Evolutionary conservation across 2,797 vertebrate genomes (phyloP).

Genomic region (Lateolabrax maculatus): DNA sequence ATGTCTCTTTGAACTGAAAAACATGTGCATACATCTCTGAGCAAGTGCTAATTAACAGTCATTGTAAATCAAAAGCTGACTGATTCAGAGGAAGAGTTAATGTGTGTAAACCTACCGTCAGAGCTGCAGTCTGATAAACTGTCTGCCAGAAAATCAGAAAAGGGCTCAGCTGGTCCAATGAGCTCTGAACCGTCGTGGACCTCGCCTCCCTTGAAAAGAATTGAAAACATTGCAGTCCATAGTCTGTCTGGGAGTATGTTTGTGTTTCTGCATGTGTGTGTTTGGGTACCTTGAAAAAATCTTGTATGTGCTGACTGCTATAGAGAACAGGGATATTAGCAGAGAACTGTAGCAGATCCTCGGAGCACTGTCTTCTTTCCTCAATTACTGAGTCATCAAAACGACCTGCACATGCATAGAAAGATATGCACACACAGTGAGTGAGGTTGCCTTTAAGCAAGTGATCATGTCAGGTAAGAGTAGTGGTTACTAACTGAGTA

Average conservation of each 20-base stretch:
- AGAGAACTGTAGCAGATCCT: conserved; percentile 98
- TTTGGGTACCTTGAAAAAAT: conserved; percentile 94
- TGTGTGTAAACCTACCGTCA: conserved; percentile 86
- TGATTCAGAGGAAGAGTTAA: background rate
- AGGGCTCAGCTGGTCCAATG: conserved; percentile 94
- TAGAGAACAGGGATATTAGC: conserved; percentile 96
- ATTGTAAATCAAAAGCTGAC: background rate
- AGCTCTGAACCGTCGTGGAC: conserved; percentile 96
- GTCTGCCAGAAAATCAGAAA: conserved; percentile 89
- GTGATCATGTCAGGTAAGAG: background rate
- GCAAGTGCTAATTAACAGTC: background rate
- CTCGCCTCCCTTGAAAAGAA: conserved; percentile 90
- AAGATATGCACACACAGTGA: conserved; percentile 9
- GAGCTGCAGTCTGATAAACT: conserved; percentile 93
- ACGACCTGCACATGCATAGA: conserved; percentile 84
- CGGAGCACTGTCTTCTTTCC: conserved; percentile 96
- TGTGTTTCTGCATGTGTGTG: background rate
- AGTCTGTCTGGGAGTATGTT: background rate
- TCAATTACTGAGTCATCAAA: conserved; percentile 97
- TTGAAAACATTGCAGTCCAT: background rate
- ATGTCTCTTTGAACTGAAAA: conserved; percentile 88
- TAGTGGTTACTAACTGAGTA: background rate
- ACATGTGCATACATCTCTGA: conserved; percentile 51
- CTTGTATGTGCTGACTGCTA: conserved; percentile 93
- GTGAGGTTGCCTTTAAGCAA: background rate